Percentiles rank a stretch among this genome's conserved stretches.
Conservation (phyloP, 2,797 vertebrate species). For the Paedocypris micromegethes region DNA sequence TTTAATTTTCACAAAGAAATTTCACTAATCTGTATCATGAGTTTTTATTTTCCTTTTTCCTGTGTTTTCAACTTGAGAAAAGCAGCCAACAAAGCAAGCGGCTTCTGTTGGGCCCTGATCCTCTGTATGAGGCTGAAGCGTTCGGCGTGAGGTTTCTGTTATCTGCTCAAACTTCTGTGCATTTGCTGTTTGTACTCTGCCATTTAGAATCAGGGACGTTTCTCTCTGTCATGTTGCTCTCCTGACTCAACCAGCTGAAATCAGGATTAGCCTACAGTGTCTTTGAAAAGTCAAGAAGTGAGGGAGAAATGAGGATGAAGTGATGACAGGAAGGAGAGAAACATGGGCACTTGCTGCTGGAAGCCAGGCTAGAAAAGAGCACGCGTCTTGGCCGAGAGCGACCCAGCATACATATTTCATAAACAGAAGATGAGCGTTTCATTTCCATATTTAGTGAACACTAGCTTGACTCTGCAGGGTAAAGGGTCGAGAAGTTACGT, state of each 20-base stretch:
- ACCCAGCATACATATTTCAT: slow-evolving; percentile 34
- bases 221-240: slow-evolving; percentile 32
- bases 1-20: too few species aligned
- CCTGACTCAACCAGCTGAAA: slow-evolving; percentile 31
- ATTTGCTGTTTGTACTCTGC: slow-evolving; percentile 25
- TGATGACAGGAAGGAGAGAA: slow-evolving; percentile 21
- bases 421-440: slow-evolving; percentile 30
- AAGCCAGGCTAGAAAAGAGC: slow-evolving; percentile 11
- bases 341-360: slow-evolving; percentile 18
- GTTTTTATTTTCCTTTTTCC: background rate
- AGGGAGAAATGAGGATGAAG: slow-evolving; percentile 22
- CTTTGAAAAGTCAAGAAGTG: slow-evolving; percentile 35
- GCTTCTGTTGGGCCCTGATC: slow-evolving; percentile 22
- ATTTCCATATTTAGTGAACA: slow-evolving; percentile 37
- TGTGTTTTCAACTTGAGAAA: background rate
- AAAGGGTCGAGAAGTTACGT: slow-evolving; percentile 25
- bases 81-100: slow-evolving; percentile 6
- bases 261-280: slow-evolving; percentile 31
- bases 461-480: slow-evolving; percentile 6
- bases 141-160: slow-evolving; percentile 23
- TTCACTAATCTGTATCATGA: too few species aligned
- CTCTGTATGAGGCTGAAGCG: slow-evolving; percentile 33
- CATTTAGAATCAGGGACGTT: slow-evolving; percentile 35
- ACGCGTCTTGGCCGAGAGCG: slow-evolving; percentile 22
- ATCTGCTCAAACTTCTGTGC: slow-evolving; percentile 17